Base-by-base conservation (phyloP, 2,113 vertebrate species). In the Pionites leucogaster region DNA sequence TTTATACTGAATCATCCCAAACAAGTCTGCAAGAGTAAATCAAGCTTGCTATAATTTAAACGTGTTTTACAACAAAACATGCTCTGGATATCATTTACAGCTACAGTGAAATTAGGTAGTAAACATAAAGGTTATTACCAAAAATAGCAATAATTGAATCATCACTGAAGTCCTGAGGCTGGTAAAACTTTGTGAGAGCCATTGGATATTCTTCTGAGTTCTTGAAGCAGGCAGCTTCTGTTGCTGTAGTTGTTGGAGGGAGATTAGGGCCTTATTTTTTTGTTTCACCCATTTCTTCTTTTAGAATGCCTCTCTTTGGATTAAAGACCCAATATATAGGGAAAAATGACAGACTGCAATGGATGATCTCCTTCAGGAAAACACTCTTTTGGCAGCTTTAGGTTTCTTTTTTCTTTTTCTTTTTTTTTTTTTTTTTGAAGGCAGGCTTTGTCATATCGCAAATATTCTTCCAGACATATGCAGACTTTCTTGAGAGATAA, bases 401-500 rank as follows among this genome's bases (percentile, higher is more conserved):
- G 2, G 16, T 4, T 11, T 8, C 3, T 4, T 11, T 19, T 44
- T 20, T 24, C 4, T 7, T 28, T 31, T n/a, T 20, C 31, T 62
- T 37, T n/a, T 20, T 35, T 62, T 37, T 7, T 29, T 37, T 20
- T 33, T 5, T 11, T 29, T 28, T 25, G 3, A 46, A 81, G 37
- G 19, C 23, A 85, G 19, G 28, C 50, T 92, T 94, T 90, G 53
- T 93, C 78, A 79, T 82, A 85, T 92, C 77, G 49, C 42, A 95
- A 84, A 89, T 80, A 92, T 91, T 93, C 84, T 95, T 95, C 78
- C 52, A 96, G 86, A 82, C 88, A 92, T 69, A 95, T 68, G 33
- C 44, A 95, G 90, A 80, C n/a, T 94, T 96, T 79, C 95, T 96
- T 95, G 82, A 77, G 90, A 95, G 86, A 94, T 97, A 97, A 97